Base-by-base conservation (phyloP, 2,797 vertebrate species). In the Siniperca obscura region DNA sequence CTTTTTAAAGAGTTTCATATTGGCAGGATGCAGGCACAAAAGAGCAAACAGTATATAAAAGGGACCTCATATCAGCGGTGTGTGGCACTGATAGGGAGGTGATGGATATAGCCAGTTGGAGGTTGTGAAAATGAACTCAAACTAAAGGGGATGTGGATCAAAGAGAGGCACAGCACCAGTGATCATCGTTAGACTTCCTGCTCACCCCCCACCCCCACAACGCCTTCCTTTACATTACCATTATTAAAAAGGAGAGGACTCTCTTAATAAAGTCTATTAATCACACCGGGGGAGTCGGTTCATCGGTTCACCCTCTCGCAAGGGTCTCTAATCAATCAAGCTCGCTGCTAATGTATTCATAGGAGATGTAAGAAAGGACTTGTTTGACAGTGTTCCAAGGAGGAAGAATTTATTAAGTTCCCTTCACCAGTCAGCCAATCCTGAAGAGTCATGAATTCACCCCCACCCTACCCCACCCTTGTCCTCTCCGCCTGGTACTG, bases 201-300 rank as follows among this genome's bases (percentile, higher is more conserved):
- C 30, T 6, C 66, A 59, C 77, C 67, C 81, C 50, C 57, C 78
- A 53, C 75, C 48, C 72, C 64, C 79, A 50, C 78, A 30, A 68
- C 34, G 78, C 86, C 92, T 91, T 87, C 89, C 90, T 94, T 95
- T 94, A 95, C 95, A 94, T 95, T 94, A 94, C 90, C 93, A 94
- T 95, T 95, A 95, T 95, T 95, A 94, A 96, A 95, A 95, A 92
- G 90, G 91, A 95, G 91, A 94, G 90, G 91, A 94, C 92, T 95
- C 94, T 94, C 85, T 95, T 96, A 95, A 96, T 96, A 96, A 96
- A 96, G 94, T 96, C 95, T 95, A 96, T 96, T 96, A 96, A 96
- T 96, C 95, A 95, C 94, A 88, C 93, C 81, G 59, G 92, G 93
- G 93, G 93, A 95, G 92, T 91, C 86, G 91, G 94, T 95, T 94